Conservation (phyloP, 2,797 vertebrate genomes). For the Danio albolineatus region DNA sequence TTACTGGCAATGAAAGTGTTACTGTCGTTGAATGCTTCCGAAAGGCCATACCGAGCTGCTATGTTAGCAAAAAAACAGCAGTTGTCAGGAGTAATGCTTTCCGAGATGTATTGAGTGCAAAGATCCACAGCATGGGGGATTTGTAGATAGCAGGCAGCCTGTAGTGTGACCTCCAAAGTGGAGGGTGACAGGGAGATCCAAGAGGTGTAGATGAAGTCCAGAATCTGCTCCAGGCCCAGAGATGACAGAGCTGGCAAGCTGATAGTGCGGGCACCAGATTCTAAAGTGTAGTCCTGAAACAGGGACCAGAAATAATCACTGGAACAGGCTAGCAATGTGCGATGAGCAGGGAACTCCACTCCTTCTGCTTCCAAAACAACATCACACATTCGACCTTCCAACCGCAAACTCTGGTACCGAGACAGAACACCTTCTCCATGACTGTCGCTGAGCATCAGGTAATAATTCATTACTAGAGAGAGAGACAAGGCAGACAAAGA, state of each 20-base stretch:
- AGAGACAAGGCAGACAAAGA: not conserved
- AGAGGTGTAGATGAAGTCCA: slow-evolving; percentile 96
- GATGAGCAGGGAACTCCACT: slow-evolving; percentile 89
- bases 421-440: slow-evolving; percentile 84
- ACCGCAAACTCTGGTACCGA: slow-evolving; percentile 87
- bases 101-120: slow-evolving; percentile 86
- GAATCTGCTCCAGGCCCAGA: slow-evolving; percentile 82
- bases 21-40: slow-evolving; percentile 74
- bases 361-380: slow-evolving; percentile 87
- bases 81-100: slow-evolving; percentile 81
- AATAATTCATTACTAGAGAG: slow-evolving; percentile 86
- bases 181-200: slow-evolving; percentile 87
- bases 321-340: slow-evolving; percentile 90
- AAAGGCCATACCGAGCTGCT: slow-evolving; percentile 84
- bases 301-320: slow-evolving; percentile 95
- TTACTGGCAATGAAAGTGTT: slow-evolving; percentile 82
- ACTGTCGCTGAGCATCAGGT: slow-evolving; percentile 89
- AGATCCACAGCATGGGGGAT: slow-evolving; percentile 86
- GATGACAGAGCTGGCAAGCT: slow-evolving; percentile 84
- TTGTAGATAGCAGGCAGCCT: slow-evolving; percentile 93
- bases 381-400: slow-evolving; percentile 88
- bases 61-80: slow-evolving; percentile 91
- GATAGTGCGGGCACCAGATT: slow-evolving; percentile 81
- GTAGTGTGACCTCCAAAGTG: slow-evolving; percentile 85
- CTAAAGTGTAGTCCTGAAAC: slow-evolving; percentile 89